Percentiles rank a stretch among this genome's conserved stretches.
phyloP scores from a whole-genome alignment of 2,113 vertebrate genomes.

The Ardeotis arabs region DNA sequence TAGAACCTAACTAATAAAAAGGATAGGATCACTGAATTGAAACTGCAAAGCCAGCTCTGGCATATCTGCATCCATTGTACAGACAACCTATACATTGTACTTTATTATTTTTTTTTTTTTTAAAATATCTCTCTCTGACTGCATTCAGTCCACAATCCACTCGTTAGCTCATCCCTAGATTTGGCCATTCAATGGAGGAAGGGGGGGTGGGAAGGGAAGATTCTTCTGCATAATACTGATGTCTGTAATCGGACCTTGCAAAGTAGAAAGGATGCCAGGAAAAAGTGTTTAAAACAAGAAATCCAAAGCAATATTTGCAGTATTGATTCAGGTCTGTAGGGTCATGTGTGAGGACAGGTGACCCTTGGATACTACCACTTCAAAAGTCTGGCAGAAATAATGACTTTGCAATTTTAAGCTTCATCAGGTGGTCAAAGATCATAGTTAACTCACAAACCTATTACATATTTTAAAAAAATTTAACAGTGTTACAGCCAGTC shows the following conservation, averaged over 20 bases:
- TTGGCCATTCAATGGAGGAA: not conserved
- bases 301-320: not conserved
- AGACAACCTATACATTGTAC: not conserved
- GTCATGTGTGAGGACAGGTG: not conserved
- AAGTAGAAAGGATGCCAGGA: not conserved
- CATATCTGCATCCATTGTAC: not conserved
- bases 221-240: not conserved
- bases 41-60: not conserved
- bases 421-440: not conserved
- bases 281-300: not conserved
- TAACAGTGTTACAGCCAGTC: not conserved
- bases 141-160: not conserved
- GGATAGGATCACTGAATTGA: not conserved
- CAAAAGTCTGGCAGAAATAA: not conserved
- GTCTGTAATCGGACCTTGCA: not conserved
- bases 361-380: not conserved
- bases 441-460: not conserved
- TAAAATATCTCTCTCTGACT: not conserved
- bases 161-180: not conserved
- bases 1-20: not conserved
- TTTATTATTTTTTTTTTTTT: not conserved
- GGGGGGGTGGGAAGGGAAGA: not conserved
- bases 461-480: not conserved
- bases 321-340: not conserved
- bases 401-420: not conserved